Conservation (phyloP, 2,113 vertebrate genomes). For the Brachyhypopomus gauderio region DNA sequence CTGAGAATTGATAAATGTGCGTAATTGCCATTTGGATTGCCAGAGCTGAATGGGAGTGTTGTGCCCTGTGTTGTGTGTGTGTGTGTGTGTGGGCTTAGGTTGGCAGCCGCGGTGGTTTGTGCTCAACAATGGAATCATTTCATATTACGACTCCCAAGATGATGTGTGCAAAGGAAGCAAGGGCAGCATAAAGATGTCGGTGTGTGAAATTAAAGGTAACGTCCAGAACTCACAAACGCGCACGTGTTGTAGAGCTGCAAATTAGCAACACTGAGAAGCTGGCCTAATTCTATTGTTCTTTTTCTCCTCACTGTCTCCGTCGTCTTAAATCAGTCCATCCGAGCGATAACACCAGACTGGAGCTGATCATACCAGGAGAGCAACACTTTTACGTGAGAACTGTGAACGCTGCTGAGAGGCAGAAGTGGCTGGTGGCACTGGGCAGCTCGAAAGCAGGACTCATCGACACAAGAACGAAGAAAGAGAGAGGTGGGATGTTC, state of each 20-base stretch:
- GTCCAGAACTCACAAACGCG: background rate
- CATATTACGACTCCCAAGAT: slow-evolving; percentile 93
- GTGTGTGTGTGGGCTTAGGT: slow-evolving; percentile 73
- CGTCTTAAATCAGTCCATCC: slow-evolving; percentile 70
- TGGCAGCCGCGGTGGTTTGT: slow-evolving; percentile 98
- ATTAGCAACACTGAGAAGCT: background rate
- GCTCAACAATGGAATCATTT: slow-evolving; percentile 88
- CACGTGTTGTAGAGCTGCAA: no score
- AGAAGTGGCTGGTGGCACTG: slow-evolving; percentile 84
- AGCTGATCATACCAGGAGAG: slow-evolving; percentile 81
- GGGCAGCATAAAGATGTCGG: slow-evolving; percentile 95
- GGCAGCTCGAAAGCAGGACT: slow-evolving; percentile 83
- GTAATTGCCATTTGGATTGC: background rate
- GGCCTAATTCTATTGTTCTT: background rate
- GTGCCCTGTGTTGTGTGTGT: slow-evolving; percentile 41
- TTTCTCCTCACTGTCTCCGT: slow-evolving; percentile 5
- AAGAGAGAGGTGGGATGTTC: slow-evolving; percentile 70
- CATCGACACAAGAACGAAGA: slow-evolving; percentile 73
- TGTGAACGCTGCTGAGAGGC: slow-evolving; percentile 79
- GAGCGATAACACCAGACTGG: slow-evolving; percentile 74
- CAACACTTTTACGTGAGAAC: slow-evolving; percentile 83
- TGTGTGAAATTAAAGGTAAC: slow-evolving; percentile 96
- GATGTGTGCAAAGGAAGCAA: slow-evolving; percentile 96
- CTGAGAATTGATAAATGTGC: background rate
- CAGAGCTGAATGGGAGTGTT: background rate